Base-by-base conservation (phyloP, 37 sponge, comb jelly and placozoan genomes). In the Beroe ovata region DNA sequence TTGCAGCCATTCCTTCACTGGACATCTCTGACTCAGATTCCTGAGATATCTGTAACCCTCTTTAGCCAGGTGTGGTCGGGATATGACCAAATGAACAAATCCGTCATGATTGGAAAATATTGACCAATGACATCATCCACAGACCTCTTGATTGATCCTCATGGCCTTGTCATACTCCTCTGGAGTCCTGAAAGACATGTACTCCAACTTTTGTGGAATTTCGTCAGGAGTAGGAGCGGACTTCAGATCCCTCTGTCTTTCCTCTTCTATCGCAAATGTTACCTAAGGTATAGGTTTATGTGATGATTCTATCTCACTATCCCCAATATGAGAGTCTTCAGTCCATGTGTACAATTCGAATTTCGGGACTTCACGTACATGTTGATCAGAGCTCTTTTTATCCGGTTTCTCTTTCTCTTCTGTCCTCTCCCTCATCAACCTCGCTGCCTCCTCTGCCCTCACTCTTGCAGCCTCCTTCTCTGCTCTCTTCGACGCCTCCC, bases 251-350 rank as follows among this genome's bases (percentile, higher is more conserved):
- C 1, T 35, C 0, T 39, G 8, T 25, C 41, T 21, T 35, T 77
- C 54, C 38, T 40, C 84, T 77, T 77, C 84, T 77, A 77, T 39
- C 84, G 26, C 33, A 36, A 77, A 77, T 36, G 84, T 77, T 54
- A 77, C 84, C 84, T 77, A 29, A n/a, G n/a, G n/a, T n/a, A n/a
- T n/a, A n/a, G n/a, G n/a, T n/a, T n/a, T n/a, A n/a, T n/a, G n/a
- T n/a, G n/a, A n/a, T n/a, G n/a, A n/a, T n/a, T n/a, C n/a, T n/a
- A n/a, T n/a, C n/a, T n/a, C n/a, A n/a, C n/a, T n/a, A n/a, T n/a
- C n/a, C n/a, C n/a, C n/a, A n/a, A n/a, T n/a, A n/a, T n/a, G n/a
- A n/a, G n/a, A n/a, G n/a, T n/a, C n/a, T n/a, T n/a, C n/a, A n/a
- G n/a, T n/a, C n/a, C n/a, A n/a, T n/a, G n/a, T n/a, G n/a, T n/a